Evolutionary conservation across 1,140 invertebrate genomes (phyloP).

Genomic region (Drosophila ficusphila): DNA sequence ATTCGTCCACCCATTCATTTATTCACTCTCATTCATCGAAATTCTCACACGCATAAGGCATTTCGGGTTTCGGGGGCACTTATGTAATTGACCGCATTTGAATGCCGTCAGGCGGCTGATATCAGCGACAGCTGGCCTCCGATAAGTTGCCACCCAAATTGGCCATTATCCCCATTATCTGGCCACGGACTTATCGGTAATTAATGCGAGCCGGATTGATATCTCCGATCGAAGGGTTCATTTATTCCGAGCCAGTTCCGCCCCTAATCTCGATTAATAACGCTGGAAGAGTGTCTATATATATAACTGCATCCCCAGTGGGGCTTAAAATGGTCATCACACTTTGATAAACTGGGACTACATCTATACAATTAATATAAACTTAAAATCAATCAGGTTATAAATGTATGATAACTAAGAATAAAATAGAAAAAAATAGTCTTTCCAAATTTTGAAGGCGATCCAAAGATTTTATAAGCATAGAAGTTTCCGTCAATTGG

Average conservation of each 20-base stretch:
- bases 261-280: slow-evolving; percentile 4
- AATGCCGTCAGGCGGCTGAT: slow-evolving; percentile 34
- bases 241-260: slow-evolving; percentile 15
- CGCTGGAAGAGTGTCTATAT: no score
- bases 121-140: slow-evolving; percentile 25
- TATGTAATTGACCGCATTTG: slow-evolving; percentile 68
- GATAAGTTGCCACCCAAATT: neutral
- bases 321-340: no score
- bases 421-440: no score
- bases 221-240: neutral
- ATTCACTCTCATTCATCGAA: slow-evolving; percentile 14
- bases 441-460: no score
- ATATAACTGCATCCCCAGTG: no score
- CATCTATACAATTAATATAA: no score
- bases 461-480: no score
- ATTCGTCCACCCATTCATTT: no score
- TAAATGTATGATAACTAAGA: no score
- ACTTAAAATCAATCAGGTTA: no score
- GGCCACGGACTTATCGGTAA: slow-evolving; percentile 23
- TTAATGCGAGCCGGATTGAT: slow-evolving; percentile 10
- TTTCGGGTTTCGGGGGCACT: slow-evolving; percentile 26
- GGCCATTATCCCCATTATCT: slow-evolving; percentile 11
- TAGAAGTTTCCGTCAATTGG: no score
- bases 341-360: no score
- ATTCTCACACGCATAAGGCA: slow-evolving; percentile 8